Conservation (phyloP, 1,140 invertebrate species). For the Tribolium madens region DNA sequence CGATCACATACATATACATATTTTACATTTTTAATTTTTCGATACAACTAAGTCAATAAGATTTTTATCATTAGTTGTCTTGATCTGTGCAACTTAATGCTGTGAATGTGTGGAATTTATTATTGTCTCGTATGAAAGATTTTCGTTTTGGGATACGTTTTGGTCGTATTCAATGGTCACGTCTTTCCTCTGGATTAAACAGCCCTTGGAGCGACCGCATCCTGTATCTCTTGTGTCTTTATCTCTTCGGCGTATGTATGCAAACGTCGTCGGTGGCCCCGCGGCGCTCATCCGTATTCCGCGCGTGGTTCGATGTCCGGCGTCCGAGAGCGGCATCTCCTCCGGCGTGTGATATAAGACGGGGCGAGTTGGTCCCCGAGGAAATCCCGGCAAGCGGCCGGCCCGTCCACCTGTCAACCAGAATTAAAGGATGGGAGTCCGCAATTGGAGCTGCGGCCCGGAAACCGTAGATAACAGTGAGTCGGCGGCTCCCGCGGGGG, state of each 20-base stretch:
- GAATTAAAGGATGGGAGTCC: constrained; percentile 63
- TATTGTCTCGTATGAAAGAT: too few relatives aligned
- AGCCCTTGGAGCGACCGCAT: not conserved
- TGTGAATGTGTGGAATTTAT: too few relatives aligned
- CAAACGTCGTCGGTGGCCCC: constrained; percentile 52
- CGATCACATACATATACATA: too few relatives aligned
- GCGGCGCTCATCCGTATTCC: constrained; percentile 53
- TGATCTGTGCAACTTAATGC: too few relatives aligned
- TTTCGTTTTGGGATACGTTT: too few relatives aligned
- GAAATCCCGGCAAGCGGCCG: constrained; percentile 58
- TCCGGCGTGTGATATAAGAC: constrained; percentile 59
- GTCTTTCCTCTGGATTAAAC: too few relatives aligned
- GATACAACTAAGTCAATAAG: too few relatives aligned
- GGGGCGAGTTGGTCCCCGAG: constrained; percentile 58
- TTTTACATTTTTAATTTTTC: too few relatives aligned
- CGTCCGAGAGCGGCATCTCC: constrained; percentile 28
- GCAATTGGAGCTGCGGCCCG: constrained; percentile 59
- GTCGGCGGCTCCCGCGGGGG: constrained; percentile 52
- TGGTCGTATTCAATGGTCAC: too few relatives aligned
- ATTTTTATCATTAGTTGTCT: too few relatives aligned
- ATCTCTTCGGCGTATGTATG: constrained; percentile 53
- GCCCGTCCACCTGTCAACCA: constrained; percentile 62
- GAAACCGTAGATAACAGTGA: constrained; percentile 61
- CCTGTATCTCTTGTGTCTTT: not conserved
- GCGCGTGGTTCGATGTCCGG: constrained; percentile 48